These are phyloP conservation scores for Potamarius usumacintae DNA, from an alignment of 2,113 vertebrate species.

Conservation along the genomic window DNA sequence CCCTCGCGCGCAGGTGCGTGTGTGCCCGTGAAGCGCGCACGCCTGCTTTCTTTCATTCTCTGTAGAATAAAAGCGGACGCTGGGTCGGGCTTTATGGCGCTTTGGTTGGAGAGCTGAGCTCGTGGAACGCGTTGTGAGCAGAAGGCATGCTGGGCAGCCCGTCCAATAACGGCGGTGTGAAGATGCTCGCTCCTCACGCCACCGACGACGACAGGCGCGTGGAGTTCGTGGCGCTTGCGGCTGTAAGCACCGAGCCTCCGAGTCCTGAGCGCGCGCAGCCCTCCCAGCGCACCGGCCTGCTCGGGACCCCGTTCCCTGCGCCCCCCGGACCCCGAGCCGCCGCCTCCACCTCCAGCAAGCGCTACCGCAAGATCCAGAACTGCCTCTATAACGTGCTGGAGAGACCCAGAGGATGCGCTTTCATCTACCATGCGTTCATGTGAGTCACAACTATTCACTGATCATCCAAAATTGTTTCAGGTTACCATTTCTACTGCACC, in stretches of 20 bases:
- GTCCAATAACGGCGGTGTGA: slow-evolving; percentile 79
- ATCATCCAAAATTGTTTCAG: not conserved
- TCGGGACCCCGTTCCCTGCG: slow-evolving; percentile 82
- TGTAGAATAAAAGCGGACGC: not conserved
- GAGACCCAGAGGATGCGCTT: slow-evolving; percentile 87
- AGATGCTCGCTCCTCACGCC: slow-evolving; percentile 72
- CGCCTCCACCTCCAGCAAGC: slow-evolving; percentile 77
- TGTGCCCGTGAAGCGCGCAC: slow-evolving; percentile 36
- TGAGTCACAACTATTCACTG: slow-evolving; percentile 67
- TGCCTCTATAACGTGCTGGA: slow-evolving; percentile 91
- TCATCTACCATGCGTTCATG: slow-evolving; percentile 92
- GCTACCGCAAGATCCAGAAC: slow-evolving; percentile 85
- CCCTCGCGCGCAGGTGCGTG: slow-evolving; percentile 47
- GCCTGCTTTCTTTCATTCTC: not conserved
- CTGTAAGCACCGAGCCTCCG: slow-evolving; percentile 81
- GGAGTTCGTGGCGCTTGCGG: slow-evolving; percentile 86
- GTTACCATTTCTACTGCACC: not conserved
- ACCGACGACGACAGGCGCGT: slow-evolving; percentile 75
- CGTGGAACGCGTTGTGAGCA: slow-evolving; percentile 19
- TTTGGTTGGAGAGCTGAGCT: not conserved
- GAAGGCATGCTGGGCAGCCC: slow-evolving; percentile 71
- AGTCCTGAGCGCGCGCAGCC: slow-evolving; percentile 76
- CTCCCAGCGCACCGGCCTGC: slow-evolving; percentile 78
- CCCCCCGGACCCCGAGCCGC: slow-evolving; percentile 73
- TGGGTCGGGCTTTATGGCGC: slow-evolving; percentile 5